Conservation (phyloP, 1,140 invertebrate species). For the Agrypnia vestita region DNA sequence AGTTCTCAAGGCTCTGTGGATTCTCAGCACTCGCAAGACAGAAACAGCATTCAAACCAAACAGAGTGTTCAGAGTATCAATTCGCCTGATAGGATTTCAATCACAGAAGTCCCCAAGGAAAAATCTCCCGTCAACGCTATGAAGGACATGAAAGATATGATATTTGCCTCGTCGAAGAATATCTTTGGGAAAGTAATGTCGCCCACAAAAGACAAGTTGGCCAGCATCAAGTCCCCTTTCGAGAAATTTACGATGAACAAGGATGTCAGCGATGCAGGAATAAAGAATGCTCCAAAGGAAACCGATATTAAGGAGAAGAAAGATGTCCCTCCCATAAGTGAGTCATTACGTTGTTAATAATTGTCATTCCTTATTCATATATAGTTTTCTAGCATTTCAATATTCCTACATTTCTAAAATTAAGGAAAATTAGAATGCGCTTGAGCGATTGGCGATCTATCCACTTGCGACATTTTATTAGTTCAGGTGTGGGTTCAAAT, state of each 20-base stretch:
- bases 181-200: slow-evolving; percentile 87
- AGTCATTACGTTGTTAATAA: too few relatives aligned
- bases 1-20: slow-evolving; percentile 68
- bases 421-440: too few relatives aligned
- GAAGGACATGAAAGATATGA: slow-evolving; percentile 83
- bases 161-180: slow-evolving; percentile 83
- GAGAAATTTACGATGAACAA: slow-evolving; percentile 39
- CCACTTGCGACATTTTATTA: too few relatives aligned
- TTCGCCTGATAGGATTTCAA: slow-evolving; percentile 51
- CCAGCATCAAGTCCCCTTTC: slow-evolving; percentile 50
- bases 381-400: too few relatives aligned
- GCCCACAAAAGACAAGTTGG: slow-evolving; percentile 80
- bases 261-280: neutral
- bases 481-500: too few relatives aligned
- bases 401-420: too few relatives aligned
- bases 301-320: slow-evolving; percentile 8
- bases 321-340: neutral
- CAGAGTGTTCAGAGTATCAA: neutral
- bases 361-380: too few relatives aligned
- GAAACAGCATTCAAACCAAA: slow-evolving; percentile 18
- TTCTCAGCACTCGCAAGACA: slow-evolving; percentile 63
- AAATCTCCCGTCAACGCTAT: slow-evolving; percentile 74
- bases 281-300: neutral
- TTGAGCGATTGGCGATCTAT: too few relatives aligned
- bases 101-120: slow-evolving; percentile 51